Evolutionary conservation across 2,888 invertebrate genomes (phyloP).

Genomic region (Mythimna impura): DNA sequence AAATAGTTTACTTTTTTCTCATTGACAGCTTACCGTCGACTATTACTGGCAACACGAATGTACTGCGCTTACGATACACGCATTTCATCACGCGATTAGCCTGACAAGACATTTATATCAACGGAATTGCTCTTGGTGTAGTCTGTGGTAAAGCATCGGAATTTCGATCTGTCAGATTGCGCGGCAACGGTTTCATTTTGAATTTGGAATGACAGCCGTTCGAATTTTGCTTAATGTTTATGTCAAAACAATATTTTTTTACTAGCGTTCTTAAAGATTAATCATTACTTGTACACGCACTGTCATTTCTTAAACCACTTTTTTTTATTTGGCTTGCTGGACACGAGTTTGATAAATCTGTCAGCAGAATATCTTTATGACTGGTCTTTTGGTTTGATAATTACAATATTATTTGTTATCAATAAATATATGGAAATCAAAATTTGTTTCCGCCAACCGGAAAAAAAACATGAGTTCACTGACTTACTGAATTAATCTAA

Average conservation of each 20-base stretch:
- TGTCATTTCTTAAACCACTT: too few species aligned
- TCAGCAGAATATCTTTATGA: not conserved
- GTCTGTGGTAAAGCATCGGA: conserved; percentile 4
- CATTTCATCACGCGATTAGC: conserved; percentile 63
- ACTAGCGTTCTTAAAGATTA: not conserved
- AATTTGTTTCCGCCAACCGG: not conserved
- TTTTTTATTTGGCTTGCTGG: not conserved
- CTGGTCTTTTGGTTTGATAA: not conserved
- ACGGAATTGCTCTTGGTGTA: conserved; percentile 27
- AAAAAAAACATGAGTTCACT: not conserved
- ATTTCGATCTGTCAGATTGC: conserved; percentile 17
- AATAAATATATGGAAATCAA: conserved; percentile 1
- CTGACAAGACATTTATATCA: conserved; percentile 42
- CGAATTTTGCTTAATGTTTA: conserved; percentile 2
- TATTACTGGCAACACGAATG: conserved; percentile 57
- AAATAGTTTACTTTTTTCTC: conserved; percentile 69
- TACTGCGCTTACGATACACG: conserved; percentile 39
- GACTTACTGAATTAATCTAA: conserved; percentile 4
- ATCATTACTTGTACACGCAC: not conserved
- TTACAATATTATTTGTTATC: not conserved
- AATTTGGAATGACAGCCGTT: conserved; percentile 20
- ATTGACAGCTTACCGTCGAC: conserved; percentile 73
- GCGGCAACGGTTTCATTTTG: not conserved
- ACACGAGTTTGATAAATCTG: not conserved
- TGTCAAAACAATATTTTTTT: not conserved